Percentiles rank a stretch among this genome's conserved stretches.
Conservation (phyloP, 2,797 vertebrate genomes). For the Tokudaia muenninki region DNA sequence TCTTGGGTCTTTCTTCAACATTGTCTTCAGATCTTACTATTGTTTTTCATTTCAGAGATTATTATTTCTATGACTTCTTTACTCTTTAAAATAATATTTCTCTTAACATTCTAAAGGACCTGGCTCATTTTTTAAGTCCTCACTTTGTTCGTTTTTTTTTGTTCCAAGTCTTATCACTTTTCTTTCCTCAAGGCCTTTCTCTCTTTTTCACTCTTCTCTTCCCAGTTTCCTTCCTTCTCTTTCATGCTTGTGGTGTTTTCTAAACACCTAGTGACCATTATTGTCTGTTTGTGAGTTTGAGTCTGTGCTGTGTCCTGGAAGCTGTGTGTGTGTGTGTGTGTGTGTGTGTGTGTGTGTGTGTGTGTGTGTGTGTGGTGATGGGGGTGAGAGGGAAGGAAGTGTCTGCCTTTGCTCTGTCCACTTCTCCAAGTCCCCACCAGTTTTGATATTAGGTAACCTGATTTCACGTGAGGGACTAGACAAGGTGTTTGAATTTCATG, state of each 20-base stretch:
- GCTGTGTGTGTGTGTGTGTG: background rate
- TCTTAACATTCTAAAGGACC: background rate
- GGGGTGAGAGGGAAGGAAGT: too few species aligned
- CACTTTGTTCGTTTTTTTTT: background rate
- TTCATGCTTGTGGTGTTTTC: conserved; percentile 34
- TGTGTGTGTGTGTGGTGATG: background rate
- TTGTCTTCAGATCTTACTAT: background rate
- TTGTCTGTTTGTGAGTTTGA: background rate
- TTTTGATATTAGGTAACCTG: too few species aligned
- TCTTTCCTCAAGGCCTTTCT: background rate
- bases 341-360: background rate
- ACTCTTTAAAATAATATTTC: background rate
- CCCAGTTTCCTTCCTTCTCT: background rate
- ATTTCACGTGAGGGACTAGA: too few species aligned
- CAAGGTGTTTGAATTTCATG: too few species aligned
- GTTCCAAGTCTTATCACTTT: background rate
- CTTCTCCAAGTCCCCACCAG: background rate
- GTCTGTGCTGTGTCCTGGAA: background rate
- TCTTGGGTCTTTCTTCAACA: conserved; percentile 44
- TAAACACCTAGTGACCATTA: background rate
- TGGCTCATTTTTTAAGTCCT: background rate
- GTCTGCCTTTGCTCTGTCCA: background rate
- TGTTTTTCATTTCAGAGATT: background rate
- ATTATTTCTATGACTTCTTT: conserved; percentile 29
- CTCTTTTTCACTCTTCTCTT: background rate